Base-by-base conservation (phyloP, 2,888 invertebrate species). In the Macaria liturata region DNA sequence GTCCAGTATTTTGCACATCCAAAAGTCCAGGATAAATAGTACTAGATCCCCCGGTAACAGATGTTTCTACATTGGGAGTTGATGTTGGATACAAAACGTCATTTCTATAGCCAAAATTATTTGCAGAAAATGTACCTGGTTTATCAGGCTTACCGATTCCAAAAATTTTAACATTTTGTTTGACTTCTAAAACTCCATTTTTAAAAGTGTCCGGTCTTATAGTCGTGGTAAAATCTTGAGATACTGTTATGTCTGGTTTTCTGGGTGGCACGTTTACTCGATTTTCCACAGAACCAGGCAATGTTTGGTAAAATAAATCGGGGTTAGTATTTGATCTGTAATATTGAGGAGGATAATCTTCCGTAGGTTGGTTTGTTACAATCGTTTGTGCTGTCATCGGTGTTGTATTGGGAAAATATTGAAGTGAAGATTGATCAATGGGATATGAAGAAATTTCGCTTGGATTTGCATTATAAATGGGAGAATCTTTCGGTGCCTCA, bases 391-490 rank as follows among this genome's bases (percentile, higher is more conserved):
- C 54, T 51, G 73, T 64, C 46, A 67, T 61, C 4, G 69, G 67
- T 32, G 54, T 59, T 37, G 75, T 75, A 9, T 74, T 72, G 8
- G 69, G 60, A 0, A 48, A 49, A 46, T 55, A 54, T 4, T 7
- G 42, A 1, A 9, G n/a, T 43, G 20, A 32, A 0, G 48, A 34
- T 1, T 32, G 7, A 42, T 47, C 30, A 8, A 43, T 46, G 42
- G 40, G 34, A 32, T 32, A 43, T n/a, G 49, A 43, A 9, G 43
- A 5, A 1, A 34, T 7, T 46, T 32, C 34, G 39, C 7, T 47
- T 46, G 52, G 4, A 45, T 34, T 30, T 8, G 5, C n/a, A 9
- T 42, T 42, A 42, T 42, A 37, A 37, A 37, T 37, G 1, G 34
- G 4, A 37, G 9, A 30, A 3, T 53, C 37, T 20, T 20, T 20